Evolutionary conservation across 2,797 vertebrate genomes (phyloP).

Genomic region (Garrulus glandarius): DNA sequence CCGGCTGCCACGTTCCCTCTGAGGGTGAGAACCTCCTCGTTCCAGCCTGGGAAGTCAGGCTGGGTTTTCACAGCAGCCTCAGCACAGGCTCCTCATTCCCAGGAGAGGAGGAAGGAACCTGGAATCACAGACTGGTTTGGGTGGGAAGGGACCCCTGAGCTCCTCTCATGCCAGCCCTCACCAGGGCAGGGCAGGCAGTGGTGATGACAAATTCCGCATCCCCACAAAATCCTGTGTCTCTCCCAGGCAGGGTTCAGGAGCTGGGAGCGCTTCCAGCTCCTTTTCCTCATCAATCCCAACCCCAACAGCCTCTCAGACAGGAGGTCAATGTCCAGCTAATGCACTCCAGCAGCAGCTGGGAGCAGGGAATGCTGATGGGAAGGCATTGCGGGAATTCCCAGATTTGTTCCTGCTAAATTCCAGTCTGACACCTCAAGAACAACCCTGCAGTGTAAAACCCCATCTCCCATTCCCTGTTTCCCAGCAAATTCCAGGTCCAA

Average conservation of each 20-base stretch:
- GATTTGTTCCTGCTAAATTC: background rate
- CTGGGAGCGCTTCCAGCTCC: background rate
- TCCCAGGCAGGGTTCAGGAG: background rate
- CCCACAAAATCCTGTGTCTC: fast-evolving
- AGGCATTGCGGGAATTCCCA: background rate
- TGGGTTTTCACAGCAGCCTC: too few species aligned
- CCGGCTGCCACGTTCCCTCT: too few species aligned
- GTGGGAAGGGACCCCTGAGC: background rate
- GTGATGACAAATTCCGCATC: background rate
- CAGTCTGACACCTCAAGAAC: background rate
- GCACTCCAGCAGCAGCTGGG: background rate
- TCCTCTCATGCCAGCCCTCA: background rate
- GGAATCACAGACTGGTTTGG: too few species aligned
- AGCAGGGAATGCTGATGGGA: background rate
- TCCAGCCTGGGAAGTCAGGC: background rate
- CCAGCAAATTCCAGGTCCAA: background rate
- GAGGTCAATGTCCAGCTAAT: background rate
- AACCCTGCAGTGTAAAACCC: background rate
- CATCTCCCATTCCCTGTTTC: background rate
- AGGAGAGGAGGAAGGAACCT: background rate
- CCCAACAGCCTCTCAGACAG: background rate
- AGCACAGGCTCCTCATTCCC: too few species aligned
- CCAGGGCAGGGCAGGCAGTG: background rate
- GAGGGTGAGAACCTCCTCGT: background rate
- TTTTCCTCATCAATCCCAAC: background rate